These are phyloP conservation scores for Choristoneura fumiferana DNA, from an alignment of 1,140 invertebrate species.

Conservation along the genomic window DNA sequence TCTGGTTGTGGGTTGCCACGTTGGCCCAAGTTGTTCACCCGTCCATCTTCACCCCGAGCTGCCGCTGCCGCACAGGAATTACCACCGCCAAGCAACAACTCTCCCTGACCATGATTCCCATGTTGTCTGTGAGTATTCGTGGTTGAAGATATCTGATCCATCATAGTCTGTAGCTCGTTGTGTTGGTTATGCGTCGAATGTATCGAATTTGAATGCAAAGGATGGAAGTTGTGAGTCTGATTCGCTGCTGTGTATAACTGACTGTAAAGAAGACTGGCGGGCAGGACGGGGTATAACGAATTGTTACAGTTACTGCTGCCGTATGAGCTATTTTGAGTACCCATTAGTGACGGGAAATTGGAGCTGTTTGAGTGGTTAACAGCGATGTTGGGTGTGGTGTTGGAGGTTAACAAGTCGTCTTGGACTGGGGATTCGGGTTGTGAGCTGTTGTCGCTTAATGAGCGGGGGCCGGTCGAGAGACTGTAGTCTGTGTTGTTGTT, in stretches of 20 bases:
- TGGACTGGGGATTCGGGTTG: constrained; percentile 90
- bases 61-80: constrained; percentile 82
- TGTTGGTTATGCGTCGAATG: constrained; percentile 82
- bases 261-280: constrained; percentile 89
- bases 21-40: constrained; percentile 81
- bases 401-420: constrained; percentile 83
- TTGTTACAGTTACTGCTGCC: constrained; percentile 81
- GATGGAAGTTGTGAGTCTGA: constrained; percentile 87
- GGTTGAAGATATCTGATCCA: constrained; percentile 85
- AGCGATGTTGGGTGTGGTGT: constrained; percentile 78
- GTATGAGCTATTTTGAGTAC: constrained; percentile 76
- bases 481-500: constrained; percentile 75
- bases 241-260: constrained; percentile 89
- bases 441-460: constrained; percentile 88
- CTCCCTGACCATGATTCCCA: constrained; percentile 75
- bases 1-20: constrained; percentile 82
- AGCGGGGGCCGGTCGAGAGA: constrained; percentile 81
- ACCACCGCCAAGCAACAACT: constrained; percentile 80
- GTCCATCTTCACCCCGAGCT: constrained; percentile 79
- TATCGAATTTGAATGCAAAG: constrained; percentile 81
- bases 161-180: constrained; percentile 84
- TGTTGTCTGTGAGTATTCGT: constrained; percentile 80
- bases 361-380: constrained; percentile 82
- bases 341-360: constrained; percentile 81
- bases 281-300: constrained; percentile 85